Conservation (phyloP, 2,888 invertebrate genomes). For the Amblyjoppa fuscipennis region DNA sequence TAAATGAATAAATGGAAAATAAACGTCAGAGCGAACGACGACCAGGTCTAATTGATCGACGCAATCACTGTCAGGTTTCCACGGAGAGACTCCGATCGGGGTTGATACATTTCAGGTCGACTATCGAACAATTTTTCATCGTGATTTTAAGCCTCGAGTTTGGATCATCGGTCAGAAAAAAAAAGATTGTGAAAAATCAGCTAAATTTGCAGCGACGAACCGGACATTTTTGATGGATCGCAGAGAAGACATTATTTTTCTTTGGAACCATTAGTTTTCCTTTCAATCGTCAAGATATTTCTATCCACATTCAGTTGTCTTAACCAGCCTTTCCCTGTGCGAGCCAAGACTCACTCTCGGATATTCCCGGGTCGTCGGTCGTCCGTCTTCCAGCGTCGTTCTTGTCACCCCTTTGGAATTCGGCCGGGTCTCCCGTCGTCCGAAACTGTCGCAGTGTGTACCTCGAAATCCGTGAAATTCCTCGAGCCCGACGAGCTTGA, state of each 20-base stretch:
- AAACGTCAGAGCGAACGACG: conserved; percentile 1
- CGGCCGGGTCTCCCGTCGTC: conserved; percentile 10
- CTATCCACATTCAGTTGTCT: not conserved
- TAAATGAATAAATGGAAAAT: conserved; percentile 16
- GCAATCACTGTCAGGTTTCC: not conserved
- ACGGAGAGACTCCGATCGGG: not conserved
- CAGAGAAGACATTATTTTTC: no score
- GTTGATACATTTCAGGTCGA: not conserved
- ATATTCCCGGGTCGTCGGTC: not conserved
- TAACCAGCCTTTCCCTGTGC: not conserved
- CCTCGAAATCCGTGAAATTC: conserved; percentile 41
- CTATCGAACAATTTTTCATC: not conserved
- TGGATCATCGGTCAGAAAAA: not conserved
- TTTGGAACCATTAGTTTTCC: no score
- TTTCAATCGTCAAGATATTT: not conserved
- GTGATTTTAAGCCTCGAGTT: not conserved
- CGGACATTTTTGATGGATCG: no score
- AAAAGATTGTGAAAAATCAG: not conserved
- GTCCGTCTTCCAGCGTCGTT: not conserved
- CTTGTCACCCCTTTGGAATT: conserved; percentile 31
- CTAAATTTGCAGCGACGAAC: not conserved
- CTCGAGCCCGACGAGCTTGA: not conserved
- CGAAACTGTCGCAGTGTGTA: conserved; percentile 40
- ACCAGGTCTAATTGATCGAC: conserved; percentile 5
- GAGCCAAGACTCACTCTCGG: not conserved